Base-by-base conservation (phyloP, 2,113 vertebrate species). In the Ctenodactylus gundi region DNA sequence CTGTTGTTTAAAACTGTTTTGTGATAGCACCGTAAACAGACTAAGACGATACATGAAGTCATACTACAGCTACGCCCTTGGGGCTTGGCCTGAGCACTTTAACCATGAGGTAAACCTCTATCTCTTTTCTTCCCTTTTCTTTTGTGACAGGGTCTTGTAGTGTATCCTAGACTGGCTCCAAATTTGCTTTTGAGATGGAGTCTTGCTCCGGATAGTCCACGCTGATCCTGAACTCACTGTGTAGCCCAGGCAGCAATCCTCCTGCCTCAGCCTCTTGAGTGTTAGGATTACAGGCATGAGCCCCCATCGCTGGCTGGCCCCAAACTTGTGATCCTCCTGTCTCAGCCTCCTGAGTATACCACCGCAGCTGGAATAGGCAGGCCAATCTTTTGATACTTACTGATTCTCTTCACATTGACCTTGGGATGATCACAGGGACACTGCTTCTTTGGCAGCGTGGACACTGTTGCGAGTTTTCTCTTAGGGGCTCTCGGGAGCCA, bases 401-500 rank as follows among this genome's bases (percentile, higher is more conserved):
- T 97, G 39, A 4, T 87, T 93, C 93, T 97, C 77, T 93, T 97
- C 80, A 84, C 3, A 0, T 67, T 68, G 93, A 31, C 70, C 58
- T 86, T 96, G 89, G 88, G 18, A 20, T 36, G 95, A 70, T 97
- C 95, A 72, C 96, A 97, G 64, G 96, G 95, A 96, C 93, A 97
- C 0, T 65, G 86, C 57, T 97, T 94, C 88, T 92, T 94, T 77
- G 88, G 89, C 55, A 77, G 62, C 41, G 8, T 8, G 17, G 64
- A 34, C 6, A n/a, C 75, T 51, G 83, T 20, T 55, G n/a, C 81
- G 76, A 80, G 23, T 77, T 91, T 97, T 93, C 96, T 91, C 51
- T 49, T 87, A 7, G 65, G 31, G 44, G 3, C 70, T 96, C 75
- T 94, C 89, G 76, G 91, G 89, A 96, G 70, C 94, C 49, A 94